A percentile compares a stretch with the other conserved stretches of the same genome.
phyloP scores from a whole-genome alignment of 1,140 invertebrate species.

The Anthonomus grandis region DNA sequence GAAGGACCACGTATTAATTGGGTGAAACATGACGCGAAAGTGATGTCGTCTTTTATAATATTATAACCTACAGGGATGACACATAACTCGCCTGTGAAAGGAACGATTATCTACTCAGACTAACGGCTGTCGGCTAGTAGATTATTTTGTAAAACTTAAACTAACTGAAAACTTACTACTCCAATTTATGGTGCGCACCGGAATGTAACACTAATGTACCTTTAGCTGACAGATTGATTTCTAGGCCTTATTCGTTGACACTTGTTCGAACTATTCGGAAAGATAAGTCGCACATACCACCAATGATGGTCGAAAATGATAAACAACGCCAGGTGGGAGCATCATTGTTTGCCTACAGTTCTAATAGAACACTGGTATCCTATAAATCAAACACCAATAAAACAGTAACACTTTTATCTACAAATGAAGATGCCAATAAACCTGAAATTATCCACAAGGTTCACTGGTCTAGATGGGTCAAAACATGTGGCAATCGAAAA shows the following conservation, averaged over 20 bases:
- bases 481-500: background rate
- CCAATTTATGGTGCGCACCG: background rate
- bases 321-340: background rate
- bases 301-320: slow-evolving; percentile 6
- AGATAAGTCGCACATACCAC: background rate
- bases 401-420: background rate
- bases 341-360: no score
- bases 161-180: no score
- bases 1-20: no score
- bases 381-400: background rate
- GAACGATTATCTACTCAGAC: slow-evolving; percentile 5
- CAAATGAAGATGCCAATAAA: background rate
- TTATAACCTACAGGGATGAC: no score
- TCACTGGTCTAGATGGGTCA: background rate
- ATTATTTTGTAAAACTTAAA: slow-evolving; percentile 4
- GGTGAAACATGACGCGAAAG: no score
- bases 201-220: background rate
- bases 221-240: background rate
- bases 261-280: no score
- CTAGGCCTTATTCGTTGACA: slow-evolving; percentile 4
- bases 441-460: background rate
- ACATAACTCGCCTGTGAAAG: no score
- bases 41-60: no score
- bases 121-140: slow-evolving; percentile 1
- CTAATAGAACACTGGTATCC: no score